Evolutionary conservation across 2,888 invertebrate species (phyloP).

Genomic region (Gerris lacustris): DNA sequence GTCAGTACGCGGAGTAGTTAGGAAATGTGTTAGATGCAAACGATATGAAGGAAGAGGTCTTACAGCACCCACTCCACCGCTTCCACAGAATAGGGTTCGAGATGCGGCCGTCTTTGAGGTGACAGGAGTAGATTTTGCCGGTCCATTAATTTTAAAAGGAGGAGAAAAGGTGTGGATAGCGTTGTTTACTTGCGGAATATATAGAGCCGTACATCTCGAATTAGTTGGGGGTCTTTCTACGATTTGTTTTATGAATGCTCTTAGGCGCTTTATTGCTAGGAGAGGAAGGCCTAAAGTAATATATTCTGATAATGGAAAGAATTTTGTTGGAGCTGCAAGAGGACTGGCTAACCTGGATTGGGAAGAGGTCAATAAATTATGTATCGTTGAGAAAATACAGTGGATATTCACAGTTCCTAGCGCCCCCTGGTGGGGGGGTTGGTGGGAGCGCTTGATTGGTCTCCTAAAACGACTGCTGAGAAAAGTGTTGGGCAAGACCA

Average conservation of each 20-base stretch:
- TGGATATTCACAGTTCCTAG: conserved; percentile 36
- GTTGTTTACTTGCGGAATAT: conserved; percentile 17
- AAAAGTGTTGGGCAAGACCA: conserved; percentile 12
- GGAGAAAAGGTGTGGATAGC: conserved; percentile 17
- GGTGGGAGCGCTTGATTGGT: conserved; percentile 16
- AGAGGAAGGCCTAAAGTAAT: conserved; percentile 10
- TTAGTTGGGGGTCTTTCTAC: conserved; percentile 9
- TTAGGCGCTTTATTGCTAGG: conserved; percentile 15
- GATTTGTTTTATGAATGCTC: conserved; percentile 7
- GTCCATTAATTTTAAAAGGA: conserved; percentile 33
- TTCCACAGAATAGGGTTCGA: conserved; percentile 32
- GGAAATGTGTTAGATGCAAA: conserved; percentile 22
- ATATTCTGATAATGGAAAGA: conserved; percentile 36
- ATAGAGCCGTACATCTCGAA: conserved; percentile 17
- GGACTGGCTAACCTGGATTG: conserved; percentile 43
- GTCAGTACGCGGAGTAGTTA: background rate
- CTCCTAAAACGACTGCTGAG: conserved; percentile 16
- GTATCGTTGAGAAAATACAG: conserved; percentile 25
- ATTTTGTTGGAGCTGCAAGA: conserved; percentile 35
- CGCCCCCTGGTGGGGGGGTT: conserved; percentile 32
- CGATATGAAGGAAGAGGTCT: conserved; percentile 26
- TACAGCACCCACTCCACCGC: conserved; percentile 25
- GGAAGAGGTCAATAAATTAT: conserved; percentile 32
- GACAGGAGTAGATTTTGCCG: conserved; percentile 35
- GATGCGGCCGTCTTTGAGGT: conserved; percentile 32